These are phyloP conservation scores for Macrotis lagotis DNA, from an alignment of 2,113 vertebrate species.

Conservation along the genomic window DNA sequence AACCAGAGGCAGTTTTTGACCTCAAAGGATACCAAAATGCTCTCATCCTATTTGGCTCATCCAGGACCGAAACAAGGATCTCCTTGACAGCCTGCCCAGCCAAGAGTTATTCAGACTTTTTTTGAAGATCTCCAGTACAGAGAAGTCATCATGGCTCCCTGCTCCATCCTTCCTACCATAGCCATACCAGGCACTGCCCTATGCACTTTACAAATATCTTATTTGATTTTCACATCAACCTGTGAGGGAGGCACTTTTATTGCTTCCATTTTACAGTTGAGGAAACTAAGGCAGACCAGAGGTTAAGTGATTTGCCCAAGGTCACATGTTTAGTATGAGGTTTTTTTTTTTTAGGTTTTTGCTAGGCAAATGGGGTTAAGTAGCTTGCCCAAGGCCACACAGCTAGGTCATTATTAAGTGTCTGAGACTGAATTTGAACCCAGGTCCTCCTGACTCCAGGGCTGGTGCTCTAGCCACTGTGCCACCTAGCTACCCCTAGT, in stretches of 20 bases:
- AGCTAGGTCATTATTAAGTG: too few relatives aligned
- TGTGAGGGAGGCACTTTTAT: background rate
- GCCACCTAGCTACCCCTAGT: too few relatives aligned
- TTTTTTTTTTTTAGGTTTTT: too few relatives aligned
- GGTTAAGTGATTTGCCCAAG: background rate
- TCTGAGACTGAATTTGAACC: too few relatives aligned
- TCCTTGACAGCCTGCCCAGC: background rate
- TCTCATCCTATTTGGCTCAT: background rate
- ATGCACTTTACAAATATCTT: background rate
- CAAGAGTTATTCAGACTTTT: background rate
- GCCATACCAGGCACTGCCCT: background rate
- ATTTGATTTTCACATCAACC: background rate
- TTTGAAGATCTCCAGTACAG: background rate
- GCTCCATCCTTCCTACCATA: background rate
- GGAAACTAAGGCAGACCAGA: background rate
- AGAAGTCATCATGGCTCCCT: rapidly evolving
- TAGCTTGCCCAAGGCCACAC: too few relatives aligned
- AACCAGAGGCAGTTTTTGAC: background rate
- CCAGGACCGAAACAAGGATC: background rate
- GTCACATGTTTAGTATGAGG: background rate
- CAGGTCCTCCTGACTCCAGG: too few relatives aligned
- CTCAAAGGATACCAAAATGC: background rate
- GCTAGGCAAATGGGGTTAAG: too few relatives aligned
- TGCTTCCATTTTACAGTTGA: background rate
- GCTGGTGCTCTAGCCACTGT: too few relatives aligned